A percentile compares a stretch with the other conserved stretches of the same genome.
Evolutionary conservation across 2,113 vertebrate species (phyloP).

Genomic region (Plecotus auritus): DNA sequence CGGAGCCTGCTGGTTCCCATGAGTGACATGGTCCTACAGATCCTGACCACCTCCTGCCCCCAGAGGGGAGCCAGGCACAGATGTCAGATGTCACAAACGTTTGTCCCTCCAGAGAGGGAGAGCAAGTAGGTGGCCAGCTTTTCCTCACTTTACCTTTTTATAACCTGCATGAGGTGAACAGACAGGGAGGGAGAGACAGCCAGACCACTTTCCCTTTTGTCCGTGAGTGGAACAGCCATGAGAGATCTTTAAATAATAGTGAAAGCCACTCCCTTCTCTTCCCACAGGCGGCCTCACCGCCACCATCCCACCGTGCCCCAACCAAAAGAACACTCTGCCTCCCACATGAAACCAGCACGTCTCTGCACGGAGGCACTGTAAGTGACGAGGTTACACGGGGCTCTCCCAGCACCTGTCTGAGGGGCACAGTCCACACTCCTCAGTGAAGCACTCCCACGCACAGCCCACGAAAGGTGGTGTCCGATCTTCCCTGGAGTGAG

Average conservation of each 20-base stretch:
- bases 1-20: background rate
- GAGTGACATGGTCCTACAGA: fast-evolving
- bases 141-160: background rate
- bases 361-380: background rate
- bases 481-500: background rate
- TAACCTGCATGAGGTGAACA: background rate
- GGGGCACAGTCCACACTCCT: background rate
- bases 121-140: background rate
- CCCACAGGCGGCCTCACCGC: background rate
- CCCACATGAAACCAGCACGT: background rate
- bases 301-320: background rate
- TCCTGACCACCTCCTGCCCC: background rate
- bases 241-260: background rate
- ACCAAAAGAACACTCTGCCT: background rate
- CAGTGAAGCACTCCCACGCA: background rate
- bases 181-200: background rate
- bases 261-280: background rate
- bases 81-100: background rate
- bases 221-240: background rate
- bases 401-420: background rate
- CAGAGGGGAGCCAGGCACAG: background rate
- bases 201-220: background rate
- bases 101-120: background rate
- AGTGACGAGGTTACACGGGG: background rate
- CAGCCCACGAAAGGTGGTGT: fast-evolving